phyloP scores from a whole-genome alignment of 2,797 vertebrate genomes.

The Pelochelys cantorii region DNA sequence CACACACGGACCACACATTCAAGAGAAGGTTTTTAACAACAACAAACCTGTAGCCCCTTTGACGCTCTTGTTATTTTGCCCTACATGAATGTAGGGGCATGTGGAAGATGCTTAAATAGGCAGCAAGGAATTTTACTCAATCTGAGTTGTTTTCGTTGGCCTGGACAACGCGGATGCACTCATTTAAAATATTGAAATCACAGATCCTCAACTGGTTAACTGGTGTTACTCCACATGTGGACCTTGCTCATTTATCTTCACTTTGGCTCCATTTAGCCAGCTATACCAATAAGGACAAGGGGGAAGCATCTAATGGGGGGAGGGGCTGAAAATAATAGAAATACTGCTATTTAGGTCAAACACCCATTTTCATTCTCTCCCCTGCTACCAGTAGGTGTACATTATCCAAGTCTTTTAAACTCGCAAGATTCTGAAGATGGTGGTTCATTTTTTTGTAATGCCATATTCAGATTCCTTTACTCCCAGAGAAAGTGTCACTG shows the following conservation, averaged over 20 bases:
- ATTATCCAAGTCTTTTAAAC: rapidly evolving
- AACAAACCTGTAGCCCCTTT: background rate
- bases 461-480: rapidly evolving
- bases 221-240: background rate
- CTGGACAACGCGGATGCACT: background rate
- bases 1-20: background rate
- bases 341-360: background rate
- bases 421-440: background rate
- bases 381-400: background rate
- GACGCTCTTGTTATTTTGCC: conserved; percentile 60
- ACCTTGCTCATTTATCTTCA: background rate
- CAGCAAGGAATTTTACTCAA: conserved; percentile 2
- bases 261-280: background rate
- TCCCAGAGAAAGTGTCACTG: rapidly evolving
- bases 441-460: rapidly evolving
- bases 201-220: background rate
- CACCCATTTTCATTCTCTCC: background rate
- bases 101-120: conserved; percentile 9
- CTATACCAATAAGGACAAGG: background rate
- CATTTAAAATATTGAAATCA: background rate
- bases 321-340: background rate
- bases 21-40: no score
- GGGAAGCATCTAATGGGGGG: background rate
- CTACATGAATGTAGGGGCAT: conserved; percentile 22
- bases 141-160: background rate